Conservation (phyloP, 2,113 vertebrate species). For the Dipodomys merriami region DNA sequence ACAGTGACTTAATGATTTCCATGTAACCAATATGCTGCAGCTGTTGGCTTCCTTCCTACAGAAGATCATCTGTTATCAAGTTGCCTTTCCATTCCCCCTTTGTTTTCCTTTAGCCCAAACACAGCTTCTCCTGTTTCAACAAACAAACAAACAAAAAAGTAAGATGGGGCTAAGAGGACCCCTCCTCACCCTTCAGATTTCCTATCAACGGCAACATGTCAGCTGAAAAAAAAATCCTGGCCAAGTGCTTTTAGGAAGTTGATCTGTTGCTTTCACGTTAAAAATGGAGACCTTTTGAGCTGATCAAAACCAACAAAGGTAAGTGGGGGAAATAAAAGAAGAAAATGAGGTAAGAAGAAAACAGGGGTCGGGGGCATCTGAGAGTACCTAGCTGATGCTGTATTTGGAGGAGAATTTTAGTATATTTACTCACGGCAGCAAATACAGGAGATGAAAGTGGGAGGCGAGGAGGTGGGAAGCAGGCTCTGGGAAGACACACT, state of each 20-base stretch:
- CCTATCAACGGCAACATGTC: neutral
- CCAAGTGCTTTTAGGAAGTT: neutral
- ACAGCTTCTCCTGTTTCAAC: slow-evolving; percentile 62
- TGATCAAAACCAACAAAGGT: neutral
- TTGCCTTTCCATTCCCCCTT: slow-evolving; percentile 45
- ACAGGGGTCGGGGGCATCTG: neutral
- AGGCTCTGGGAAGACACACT: neutral
- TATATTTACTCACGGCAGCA: neutral
- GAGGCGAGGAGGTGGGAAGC: neutral
- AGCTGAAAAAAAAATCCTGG: neutral
- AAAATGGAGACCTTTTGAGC: neutral
- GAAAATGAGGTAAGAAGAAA: slow-evolving; percentile 55
- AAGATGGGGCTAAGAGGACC: neutral
- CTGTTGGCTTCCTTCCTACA: slow-evolving; percentile 54
- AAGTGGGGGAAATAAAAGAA: slow-evolving; percentile 70
- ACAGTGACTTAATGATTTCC: slow-evolving; percentile 75
- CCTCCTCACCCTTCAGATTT: neutral
- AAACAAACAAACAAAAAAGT: slow-evolving; percentile 29
- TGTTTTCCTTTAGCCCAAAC: slow-evolving; percentile 46
- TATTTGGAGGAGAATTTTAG: neutral
- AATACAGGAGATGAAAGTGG: neutral
- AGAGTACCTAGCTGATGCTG: no score
- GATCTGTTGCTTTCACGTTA: neutral
- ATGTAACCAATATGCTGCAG: slow-evolving; percentile 67
- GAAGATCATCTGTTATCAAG: slow-evolving; percentile 74